Evolutionary conservation across 2,113 vertebrate species (phyloP).

Genomic region (Varanus salvator): DNA sequence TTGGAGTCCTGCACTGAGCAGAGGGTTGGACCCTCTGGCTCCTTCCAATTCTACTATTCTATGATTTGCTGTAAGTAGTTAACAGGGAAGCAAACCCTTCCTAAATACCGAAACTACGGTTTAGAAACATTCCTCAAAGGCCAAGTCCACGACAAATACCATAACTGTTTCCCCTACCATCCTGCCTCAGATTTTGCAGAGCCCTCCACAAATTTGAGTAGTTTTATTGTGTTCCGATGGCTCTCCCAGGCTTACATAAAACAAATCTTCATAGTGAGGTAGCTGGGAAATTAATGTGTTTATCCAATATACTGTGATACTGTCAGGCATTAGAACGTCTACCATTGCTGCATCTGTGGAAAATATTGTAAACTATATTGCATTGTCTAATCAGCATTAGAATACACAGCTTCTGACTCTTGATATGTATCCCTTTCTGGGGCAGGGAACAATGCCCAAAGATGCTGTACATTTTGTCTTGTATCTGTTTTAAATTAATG

Average conservation of each 20-base stretch:
- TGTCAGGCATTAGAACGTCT: neutral
- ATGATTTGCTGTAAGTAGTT: too few relatives aligned
- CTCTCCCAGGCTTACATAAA: neutral
- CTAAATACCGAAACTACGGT: neutral
- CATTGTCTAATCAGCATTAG: neutral
- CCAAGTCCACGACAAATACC: neutral
- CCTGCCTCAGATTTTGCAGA: neutral
- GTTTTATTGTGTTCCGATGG: neutral
- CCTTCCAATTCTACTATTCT: too few relatives aligned
- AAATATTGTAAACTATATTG: neutral
- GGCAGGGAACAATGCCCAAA: neutral
- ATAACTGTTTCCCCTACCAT: neutral
- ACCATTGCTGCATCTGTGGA: neutral
- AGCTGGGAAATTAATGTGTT: neutral
- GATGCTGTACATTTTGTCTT: neutral
- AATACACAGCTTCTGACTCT: neutral
- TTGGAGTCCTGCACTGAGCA: too few relatives aligned
- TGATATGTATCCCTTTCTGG: neutral
- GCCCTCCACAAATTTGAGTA: neutral
- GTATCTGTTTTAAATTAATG: neutral
- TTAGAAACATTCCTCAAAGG: neutral
- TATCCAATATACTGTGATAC: neutral
- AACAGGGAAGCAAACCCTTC: too few relatives aligned
- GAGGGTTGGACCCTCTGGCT: too few relatives aligned
- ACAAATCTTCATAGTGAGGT: neutral